Evolutionary conservation across 2,113 vertebrate species (phyloP).

Genomic region (Beaufortia kweichowensis): DNA sequence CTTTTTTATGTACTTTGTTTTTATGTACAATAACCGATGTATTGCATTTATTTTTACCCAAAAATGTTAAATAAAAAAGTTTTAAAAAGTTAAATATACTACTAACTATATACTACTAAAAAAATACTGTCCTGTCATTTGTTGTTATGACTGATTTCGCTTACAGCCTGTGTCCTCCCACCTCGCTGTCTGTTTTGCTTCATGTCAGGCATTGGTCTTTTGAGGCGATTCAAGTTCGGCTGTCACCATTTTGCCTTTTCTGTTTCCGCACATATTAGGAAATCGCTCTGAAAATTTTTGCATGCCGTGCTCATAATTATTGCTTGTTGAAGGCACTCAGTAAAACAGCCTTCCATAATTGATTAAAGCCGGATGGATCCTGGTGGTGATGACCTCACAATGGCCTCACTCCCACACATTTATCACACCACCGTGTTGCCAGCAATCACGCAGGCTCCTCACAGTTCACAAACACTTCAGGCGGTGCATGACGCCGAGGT

Average conservation of each 20-base stretch:
- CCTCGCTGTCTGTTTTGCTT: constrained; percentile 22
- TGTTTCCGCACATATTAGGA: constrained; percentile 7
- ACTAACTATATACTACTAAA: too few relatives aligned
- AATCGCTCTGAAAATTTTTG: neutral
- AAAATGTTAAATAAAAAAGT: too few relatives aligned
- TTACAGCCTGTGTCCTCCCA: constrained; percentile 12
- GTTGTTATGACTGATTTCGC: constrained; percentile 8
- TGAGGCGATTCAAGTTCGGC: neutral
- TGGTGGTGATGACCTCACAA: constrained; percentile 38
- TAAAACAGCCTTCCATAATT: constrained; percentile 37
- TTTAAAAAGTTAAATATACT: too few relatives aligned
- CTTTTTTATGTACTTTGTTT: too few relatives aligned
- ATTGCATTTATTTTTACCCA: too few relatives aligned
- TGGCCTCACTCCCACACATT: constrained; percentile 43
- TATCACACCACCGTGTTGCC: constrained; percentile 10
- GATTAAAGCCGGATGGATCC: constrained; percentile 41
- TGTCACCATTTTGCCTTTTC: neutral
- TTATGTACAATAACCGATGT: too few relatives aligned
- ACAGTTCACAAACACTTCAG: constrained; percentile 41
- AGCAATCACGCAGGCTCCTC: constrained; percentile 35
- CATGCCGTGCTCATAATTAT: constrained; percentile 5
- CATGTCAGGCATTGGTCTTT: constrained; percentile 19
- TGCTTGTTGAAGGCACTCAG: constrained; percentile 21
- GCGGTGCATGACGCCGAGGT: constrained; percentile 27
- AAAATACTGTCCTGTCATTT: neutral